Conservation (phyloP, 1,140 invertebrate species). For the Periplaneta americana region DNA sequence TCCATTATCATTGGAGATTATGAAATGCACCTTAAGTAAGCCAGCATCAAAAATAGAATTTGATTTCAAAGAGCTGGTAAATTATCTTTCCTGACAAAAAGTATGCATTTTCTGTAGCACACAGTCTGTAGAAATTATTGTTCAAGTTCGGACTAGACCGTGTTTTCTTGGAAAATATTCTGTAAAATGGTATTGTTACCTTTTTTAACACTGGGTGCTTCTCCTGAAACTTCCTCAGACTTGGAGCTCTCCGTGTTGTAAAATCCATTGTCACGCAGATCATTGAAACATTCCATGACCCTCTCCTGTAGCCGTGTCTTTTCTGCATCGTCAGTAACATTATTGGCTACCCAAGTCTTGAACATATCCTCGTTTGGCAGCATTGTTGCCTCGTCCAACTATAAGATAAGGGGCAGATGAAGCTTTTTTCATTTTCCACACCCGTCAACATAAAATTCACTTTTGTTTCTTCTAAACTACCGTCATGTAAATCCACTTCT, state of each 20-base stretch:
- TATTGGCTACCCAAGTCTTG: neutral
- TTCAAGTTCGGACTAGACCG: too few relatives aligned
- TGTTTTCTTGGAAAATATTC: too few relatives aligned
- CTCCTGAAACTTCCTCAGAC: neutral
- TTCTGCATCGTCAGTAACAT: neutral
- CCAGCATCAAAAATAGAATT: too few relatives aligned
- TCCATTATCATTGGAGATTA: too few relatives aligned
- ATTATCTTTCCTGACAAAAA: too few relatives aligned
- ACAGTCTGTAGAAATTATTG: too few relatives aligned
- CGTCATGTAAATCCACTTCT: neutral
- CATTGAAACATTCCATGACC: neutral
- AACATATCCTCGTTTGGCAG: neutral
- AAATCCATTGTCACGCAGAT: neutral
- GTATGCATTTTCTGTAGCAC: too few relatives aligned
- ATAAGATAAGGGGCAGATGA: neutral
- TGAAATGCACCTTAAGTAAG: too few relatives aligned
- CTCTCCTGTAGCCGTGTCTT: neutral
- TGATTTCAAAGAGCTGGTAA: too few relatives aligned
- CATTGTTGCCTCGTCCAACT: conserved; percentile 7
- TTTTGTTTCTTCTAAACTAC: neutral
- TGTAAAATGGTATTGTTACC: too few relatives aligned
- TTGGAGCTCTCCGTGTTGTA: neutral
- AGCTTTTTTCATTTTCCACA: neutral
- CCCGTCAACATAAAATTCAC: neutral
- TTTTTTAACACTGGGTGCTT: neutral